phyloP scores from a whole-genome alignment of 1,140 invertebrate species.

The Polypedilum vanderplanki region DNA sequence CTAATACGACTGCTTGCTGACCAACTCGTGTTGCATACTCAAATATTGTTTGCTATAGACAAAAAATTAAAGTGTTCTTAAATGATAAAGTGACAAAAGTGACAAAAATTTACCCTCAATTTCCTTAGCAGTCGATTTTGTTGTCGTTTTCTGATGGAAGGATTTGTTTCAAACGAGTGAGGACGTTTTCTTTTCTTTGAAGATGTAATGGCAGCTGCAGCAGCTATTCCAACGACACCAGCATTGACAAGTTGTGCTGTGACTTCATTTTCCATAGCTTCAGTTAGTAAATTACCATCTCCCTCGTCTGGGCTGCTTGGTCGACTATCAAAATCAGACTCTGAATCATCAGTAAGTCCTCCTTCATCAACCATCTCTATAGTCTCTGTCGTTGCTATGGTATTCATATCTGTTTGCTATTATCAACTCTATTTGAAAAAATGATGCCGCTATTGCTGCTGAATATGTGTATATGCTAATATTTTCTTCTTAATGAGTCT shows the following conservation, averaged over 20 bases:
- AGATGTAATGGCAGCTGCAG: conserved; percentile 92
- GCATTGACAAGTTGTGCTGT: conserved; percentile 92
- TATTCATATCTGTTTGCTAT: conserved; percentile 45
- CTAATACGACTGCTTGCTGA: conserved; percentile 93
- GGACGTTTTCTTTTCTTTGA: conserved; percentile 92
- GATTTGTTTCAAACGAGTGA: conserved; percentile 97
- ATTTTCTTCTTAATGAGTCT: neutral
- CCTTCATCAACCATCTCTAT: conserved; percentile 54
- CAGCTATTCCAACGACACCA: conserved; percentile 93
- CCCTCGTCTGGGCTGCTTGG: conserved; percentile 64
- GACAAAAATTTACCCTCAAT: conserved; percentile 58
- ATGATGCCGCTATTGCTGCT: conserved; percentile 35
- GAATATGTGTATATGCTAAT: conserved; percentile 36
- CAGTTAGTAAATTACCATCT: conserved; percentile 68
- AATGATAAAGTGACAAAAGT: neutral
- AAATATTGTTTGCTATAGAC: conserved; percentile 82
- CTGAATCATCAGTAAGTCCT: conserved; percentile 52
- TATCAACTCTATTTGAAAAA: too few species aligned
- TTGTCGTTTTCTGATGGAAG: conserved; percentile 90
- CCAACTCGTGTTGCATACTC: conserved; percentile 95
- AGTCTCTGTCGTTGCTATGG: conserved; percentile 49
- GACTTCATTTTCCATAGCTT: conserved; percentile 84
- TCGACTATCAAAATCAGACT: conserved; percentile 71
- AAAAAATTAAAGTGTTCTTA: too few species aligned
- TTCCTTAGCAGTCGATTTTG: conserved; percentile 88